These are phyloP conservation scores for Chouioia cunea DNA, from an alignment of 2,888 invertebrate species.

Conservation along the genomic window DNA sequence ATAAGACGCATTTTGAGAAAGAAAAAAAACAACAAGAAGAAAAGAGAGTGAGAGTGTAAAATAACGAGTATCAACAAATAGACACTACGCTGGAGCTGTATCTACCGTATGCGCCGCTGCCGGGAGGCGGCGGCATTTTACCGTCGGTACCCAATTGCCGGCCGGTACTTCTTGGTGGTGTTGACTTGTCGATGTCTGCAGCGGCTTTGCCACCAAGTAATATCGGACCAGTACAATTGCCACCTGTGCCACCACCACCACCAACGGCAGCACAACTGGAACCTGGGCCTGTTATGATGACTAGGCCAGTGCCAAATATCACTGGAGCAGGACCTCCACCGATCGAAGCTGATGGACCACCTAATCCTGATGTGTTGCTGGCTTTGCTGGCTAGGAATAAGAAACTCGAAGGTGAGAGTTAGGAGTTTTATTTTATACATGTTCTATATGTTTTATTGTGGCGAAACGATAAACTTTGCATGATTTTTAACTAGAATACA, in stretches of 20 bases:
- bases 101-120: slow-evolving; percentile 68
- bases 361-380: slow-evolving; percentile 86
- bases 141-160: slow-evolving; percentile 66
- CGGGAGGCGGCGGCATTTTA: slow-evolving; percentile 67
- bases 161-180: slow-evolving; percentile 64
- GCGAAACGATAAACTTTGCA: too few species aligned
- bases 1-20: neutral
- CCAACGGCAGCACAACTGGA: slow-evolving; percentile 45
- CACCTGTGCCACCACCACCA: slow-evolving; percentile 49
- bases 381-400: slow-evolving; percentile 89
- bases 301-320: slow-evolving; percentile 43
- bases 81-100: slow-evolving; percentile 66
- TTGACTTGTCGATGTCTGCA: slow-evolving; percentile 68
- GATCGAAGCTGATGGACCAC: slow-evolving; percentile 69
- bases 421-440: neutral
- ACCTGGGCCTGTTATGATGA: slow-evolving; percentile 27
- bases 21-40: neutral
- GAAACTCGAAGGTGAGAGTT: slow-evolving; percentile 84
- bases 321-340: slow-evolving; percentile 45
- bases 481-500: too few species aligned
- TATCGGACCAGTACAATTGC: too few species aligned
- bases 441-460: too few species aligned
- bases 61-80: too few species aligned
- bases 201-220: slow-evolving; percentile 55
- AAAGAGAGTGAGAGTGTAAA: neutral